Conservation (phyloP, 2,888 invertebrate species). For the Heliconius hortense region DNA sequence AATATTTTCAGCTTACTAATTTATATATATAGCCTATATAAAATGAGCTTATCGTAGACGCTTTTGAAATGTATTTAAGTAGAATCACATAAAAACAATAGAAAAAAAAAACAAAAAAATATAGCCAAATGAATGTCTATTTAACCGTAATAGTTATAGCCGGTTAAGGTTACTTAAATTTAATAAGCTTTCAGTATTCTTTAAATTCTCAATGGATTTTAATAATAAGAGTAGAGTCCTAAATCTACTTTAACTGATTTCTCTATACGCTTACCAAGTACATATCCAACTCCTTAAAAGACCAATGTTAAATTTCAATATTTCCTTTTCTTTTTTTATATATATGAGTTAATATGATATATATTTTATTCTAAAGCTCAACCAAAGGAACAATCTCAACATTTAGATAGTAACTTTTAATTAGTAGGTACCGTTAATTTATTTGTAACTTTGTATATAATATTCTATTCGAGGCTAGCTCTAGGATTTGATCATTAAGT, state of each 20-base stretch:
- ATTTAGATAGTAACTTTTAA: constrained; percentile 49
- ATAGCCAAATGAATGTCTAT: constrained; percentile 28
- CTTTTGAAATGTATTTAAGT: constrained; percentile 20
- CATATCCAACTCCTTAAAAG: constrained; percentile 9
- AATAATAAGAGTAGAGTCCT: not conserved
- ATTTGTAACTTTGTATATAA: constrained; percentile 34
- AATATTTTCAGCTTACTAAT: not conserved
- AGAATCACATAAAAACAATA: constrained; percentile 22
- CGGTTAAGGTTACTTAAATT: constrained; percentile 9
- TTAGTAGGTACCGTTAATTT: constrained; percentile 23
- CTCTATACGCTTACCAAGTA: constrained; percentile 10
- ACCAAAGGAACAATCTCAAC: constrained; percentile 56
- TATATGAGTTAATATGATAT: not conserved
- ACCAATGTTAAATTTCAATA: constrained; percentile 22
- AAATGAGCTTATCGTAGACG: constrained; percentile 32
- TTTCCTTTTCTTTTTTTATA: not conserved
- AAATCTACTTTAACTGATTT: not conserved
- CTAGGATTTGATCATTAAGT: constrained; percentile 23
- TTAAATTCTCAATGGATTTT: constrained; percentile 11
- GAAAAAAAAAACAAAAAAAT: constrained; percentile 27
- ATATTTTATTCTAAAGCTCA: constrained; percentile 33
- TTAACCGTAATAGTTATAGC: constrained; percentile 14
- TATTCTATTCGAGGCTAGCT: constrained; percentile 29
- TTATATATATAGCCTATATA: not conserved
- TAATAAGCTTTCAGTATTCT: constrained; percentile 2